Percentiles rank a stretch among this genome's conserved stretches.
phyloP scores from a whole-genome alignment of 2,888 invertebrate genomes.

The Archips crataeganus region DNA sequence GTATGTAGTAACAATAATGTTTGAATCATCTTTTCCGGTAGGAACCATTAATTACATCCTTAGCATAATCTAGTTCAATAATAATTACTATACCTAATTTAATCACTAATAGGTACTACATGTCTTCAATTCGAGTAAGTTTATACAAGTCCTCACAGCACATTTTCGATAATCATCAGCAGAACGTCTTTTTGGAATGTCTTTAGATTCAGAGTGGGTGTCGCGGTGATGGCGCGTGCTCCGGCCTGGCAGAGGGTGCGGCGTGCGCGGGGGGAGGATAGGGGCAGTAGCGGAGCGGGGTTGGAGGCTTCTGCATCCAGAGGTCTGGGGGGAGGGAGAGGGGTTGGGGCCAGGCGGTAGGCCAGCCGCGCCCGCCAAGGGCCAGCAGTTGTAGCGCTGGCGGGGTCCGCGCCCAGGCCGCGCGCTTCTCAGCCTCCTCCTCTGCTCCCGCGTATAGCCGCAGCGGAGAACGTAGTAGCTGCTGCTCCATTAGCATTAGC shows the following conservation, averaged over 20 bases:
- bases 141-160: conserved; percentile 59
- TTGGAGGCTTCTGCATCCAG: conserved; percentile 95
- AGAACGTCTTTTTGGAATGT: conserved; percentile 39
- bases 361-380: conserved; percentile 91
- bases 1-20: conserved; percentile 68
- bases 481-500: conserved; percentile 91
- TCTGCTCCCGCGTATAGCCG: conserved; percentile 89
- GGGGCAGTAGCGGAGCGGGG: conserved; percentile 86
- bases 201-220: conserved; percentile 72
- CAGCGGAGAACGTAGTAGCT: conserved; percentile 88
- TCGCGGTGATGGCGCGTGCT: conserved; percentile 71
- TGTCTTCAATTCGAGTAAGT: conserved; percentile 39
- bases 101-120: conserved; percentile 58
- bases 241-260: conserved; percentile 60
- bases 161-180: conserved; percentile 49
- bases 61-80: conserved; percentile 33
- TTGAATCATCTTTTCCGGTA: conserved; percentile 73
- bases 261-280: conserved; percentile 84
- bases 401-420: conserved; percentile 83
- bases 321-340: conserved; percentile 95
- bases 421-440: conserved; percentile 85
- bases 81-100: conserved; percentile 43
- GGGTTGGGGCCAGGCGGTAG: conserved; percentile 95
- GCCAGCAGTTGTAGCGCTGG: conserved; percentile 76
- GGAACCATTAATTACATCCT: conserved; percentile 74